Percentiles rank a stretch among this genome's conserved stretches.
Evolutionary conservation across 2,113 vertebrate species (phyloP).

Genomic region (Sarotherodon lohbergeri): DNA sequence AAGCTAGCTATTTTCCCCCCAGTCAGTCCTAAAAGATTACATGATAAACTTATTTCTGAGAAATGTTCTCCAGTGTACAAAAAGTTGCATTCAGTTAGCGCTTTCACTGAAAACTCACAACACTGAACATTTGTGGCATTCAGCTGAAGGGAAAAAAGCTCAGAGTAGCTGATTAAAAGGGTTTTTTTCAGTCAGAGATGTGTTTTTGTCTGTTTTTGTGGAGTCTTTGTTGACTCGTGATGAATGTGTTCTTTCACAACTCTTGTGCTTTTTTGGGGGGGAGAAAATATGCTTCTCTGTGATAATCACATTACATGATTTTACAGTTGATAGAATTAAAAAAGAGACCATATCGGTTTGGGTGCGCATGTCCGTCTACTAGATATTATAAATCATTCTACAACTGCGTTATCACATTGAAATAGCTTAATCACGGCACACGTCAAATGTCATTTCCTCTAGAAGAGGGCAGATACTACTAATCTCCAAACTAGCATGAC

Average conservation of each 20-base stretch:
- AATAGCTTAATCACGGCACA: not conserved
- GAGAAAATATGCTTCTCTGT: not conserved
- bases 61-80: not conserved
- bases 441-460: not conserved
- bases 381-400: not conserved
- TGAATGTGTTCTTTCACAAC: not conserved
- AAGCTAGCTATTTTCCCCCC: not conserved
- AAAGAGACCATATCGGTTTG: not conserved
- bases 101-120: not conserved
- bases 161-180: not conserved
- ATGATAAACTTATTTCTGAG: not conserved
- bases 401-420: not conserved
- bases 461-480: not conserved
- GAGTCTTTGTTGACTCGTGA: not conserved
- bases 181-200: not conserved
- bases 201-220: not conserved
- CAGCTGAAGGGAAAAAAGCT: not conserved
- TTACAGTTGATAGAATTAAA: not conserved
- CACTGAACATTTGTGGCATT: not conserved
- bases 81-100: not conserved
- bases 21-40: not conserved
- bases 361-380: not conserved
- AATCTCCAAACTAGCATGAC: not conserved
- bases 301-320: not conserved
- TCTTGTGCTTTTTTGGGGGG: not conserved